Conservation (phyloP, 2,888 invertebrate species). For the Morpho helenor region DNA sequence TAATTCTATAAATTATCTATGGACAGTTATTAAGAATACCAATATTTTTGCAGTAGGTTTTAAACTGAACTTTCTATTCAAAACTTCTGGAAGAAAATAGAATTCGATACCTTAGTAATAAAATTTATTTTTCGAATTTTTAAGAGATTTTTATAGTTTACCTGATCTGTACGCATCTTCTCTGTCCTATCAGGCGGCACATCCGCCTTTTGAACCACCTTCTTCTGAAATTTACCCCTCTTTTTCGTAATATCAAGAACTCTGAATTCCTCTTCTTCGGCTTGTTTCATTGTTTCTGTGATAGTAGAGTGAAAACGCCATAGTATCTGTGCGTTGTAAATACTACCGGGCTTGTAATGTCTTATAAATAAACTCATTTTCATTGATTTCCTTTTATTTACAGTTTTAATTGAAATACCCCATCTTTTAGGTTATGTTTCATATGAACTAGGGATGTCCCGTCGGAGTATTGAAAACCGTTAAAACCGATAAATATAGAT, state of each 20-base stretch:
- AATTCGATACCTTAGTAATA: too few relatives aligned
- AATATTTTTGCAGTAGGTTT: too few relatives aligned
- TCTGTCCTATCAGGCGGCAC: conserved; percentile 67
- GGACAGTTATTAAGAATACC: too few relatives aligned
- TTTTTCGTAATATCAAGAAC: conserved; percentile 73
- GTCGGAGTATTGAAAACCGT: too few relatives aligned
- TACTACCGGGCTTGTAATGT: conserved; percentile 43
- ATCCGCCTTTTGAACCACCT: conserved; percentile 42
- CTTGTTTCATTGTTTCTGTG: conserved; percentile 45
- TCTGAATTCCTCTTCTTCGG: conserved; percentile 69
- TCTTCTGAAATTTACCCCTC: conserved; percentile 44
- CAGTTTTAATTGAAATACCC: conserved; percentile 7
- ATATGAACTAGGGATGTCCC: background rate
- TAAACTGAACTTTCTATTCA: too few relatives aligned
- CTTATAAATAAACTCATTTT: conserved; percentile 66
- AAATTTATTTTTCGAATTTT: too few relatives aligned
- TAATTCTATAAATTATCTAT: too few relatives aligned
- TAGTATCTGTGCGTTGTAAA: conserved; percentile 51
- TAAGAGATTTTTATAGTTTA: conserved; percentile 22
- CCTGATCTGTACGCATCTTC: conserved; percentile 66
- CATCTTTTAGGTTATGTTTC: conserved; percentile 40
- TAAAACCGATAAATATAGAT: too few relatives aligned
- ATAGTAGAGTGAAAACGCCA: conserved; percentile 63
- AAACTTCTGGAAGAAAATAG: too few relatives aligned
- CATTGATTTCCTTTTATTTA: conserved; percentile 19